These are phyloP conservation scores for Sturmia bella DNA, from an alignment of 2,888 invertebrate species.

Conservation along the genomic window DNA sequence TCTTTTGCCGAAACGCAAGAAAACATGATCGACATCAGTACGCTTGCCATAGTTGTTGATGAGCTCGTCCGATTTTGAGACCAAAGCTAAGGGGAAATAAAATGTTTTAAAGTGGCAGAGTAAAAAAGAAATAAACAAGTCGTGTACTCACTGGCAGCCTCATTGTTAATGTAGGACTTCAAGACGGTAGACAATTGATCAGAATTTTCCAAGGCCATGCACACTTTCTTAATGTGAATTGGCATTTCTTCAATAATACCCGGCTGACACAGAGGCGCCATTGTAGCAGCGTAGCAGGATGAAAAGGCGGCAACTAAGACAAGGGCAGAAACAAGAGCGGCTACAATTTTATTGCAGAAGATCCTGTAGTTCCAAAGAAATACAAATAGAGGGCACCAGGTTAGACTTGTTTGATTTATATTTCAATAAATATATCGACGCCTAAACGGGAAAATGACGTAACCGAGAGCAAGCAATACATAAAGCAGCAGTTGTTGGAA, in stretches of 20 bases:
- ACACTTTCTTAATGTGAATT: constrained; percentile 84
- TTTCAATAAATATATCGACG: too few relatives aligned
- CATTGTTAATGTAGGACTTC: constrained; percentile 81
- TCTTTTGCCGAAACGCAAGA: constrained; percentile 92
- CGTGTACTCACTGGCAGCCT: constrained; percentile 79
- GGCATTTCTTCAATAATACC: constrained; percentile 84
- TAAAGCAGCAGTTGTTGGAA: too few relatives aligned
- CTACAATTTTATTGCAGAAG: constrained; percentile 78
- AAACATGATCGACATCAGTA: constrained; percentile 94
- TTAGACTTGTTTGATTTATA: too few relatives aligned
- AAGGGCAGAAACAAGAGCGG: constrained; percentile 72
- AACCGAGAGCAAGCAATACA: too few relatives aligned
- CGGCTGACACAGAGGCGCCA: constrained; percentile 84
- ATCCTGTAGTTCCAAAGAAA: constrained; percentile 68
- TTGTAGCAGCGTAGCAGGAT: constrained; percentile 75
- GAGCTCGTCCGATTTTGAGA: constrained; percentile 80
- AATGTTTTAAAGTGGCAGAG: constrained; percentile 1
- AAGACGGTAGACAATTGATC: constrained; percentile 80
- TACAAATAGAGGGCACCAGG: too few relatives aligned
- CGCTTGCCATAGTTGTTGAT: constrained; percentile 87
- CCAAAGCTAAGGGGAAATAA: constrained; percentile 74
- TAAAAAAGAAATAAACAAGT: background rate
- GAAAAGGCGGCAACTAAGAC: constrained; percentile 72
- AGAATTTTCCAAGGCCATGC: constrained; percentile 83
- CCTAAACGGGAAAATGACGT: too few relatives aligned